phyloP scores from a whole-genome alignment of 1,140 invertebrate species.

The Lepidurus arcticus region DNA sequence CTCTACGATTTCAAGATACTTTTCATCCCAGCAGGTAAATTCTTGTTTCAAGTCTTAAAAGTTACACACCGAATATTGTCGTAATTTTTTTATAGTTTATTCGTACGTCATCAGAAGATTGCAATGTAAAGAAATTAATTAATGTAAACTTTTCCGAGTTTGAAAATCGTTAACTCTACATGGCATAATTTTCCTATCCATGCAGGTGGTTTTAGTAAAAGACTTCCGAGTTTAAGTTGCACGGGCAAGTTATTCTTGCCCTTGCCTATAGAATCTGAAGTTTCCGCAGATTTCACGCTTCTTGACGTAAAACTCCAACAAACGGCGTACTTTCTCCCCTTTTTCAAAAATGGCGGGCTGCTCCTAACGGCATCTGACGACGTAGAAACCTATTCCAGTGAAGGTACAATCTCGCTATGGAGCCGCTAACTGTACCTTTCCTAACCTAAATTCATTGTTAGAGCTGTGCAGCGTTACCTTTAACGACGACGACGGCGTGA shows the following conservation, averaged over 20 bases:
- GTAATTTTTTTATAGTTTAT: too few relatives aligned
- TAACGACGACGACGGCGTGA: conserved; percentile 45
- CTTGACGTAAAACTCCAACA: conserved; percentile 48
- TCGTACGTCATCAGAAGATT: too few relatives aligned
- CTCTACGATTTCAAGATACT: conserved; percentile 43
- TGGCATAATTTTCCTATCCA: background rate
- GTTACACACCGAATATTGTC: background rate
- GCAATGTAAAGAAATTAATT: too few relatives aligned
- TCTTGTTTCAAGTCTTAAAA: background rate
- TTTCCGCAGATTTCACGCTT: conserved; percentile 42
- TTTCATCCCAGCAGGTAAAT: conserved; percentile 46
- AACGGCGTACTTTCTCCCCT: conserved; percentile 46
- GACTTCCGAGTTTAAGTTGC: conserved; percentile 47
- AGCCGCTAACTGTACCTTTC: conserved; percentile 17
- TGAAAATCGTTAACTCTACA: too few relatives aligned
- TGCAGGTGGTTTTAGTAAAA: conserved; percentile 47
- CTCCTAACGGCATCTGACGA: conserved; percentile 49
- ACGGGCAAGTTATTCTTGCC: conserved; percentile 49
- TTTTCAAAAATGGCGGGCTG: conserved; percentile 46
- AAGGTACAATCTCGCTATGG: conserved; percentile 10
- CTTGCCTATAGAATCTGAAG: conserved; percentile 41
- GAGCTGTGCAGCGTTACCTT: conserved; percentile 37
- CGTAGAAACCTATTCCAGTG: conserved; percentile 45
- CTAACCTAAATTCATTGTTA: conserved; percentile 22
- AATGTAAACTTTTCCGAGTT: too few relatives aligned